A percentile compares a stretch with the other conserved stretches of the same genome.
Conservation (phyloP, 2,888 invertebrate genomes). For the Nephrotoma flavescens region DNA sequence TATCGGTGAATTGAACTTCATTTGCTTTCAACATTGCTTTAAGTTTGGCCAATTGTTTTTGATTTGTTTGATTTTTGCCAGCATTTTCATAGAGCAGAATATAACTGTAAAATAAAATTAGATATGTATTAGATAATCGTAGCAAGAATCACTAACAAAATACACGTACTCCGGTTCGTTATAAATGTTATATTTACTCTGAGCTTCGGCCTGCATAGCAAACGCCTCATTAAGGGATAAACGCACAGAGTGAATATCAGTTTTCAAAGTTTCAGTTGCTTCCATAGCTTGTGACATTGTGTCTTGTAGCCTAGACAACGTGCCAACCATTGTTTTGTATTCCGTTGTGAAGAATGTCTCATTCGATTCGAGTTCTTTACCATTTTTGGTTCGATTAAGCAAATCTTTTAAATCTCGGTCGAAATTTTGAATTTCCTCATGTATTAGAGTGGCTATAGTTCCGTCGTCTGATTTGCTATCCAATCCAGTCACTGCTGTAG, state of each 20-base stretch:
- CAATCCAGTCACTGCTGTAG: neutral
- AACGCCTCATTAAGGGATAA: constrained; percentile 34
- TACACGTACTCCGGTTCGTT: constrained; percentile 25
- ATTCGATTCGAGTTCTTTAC: constrained; percentile 24
- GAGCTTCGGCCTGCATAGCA: constrained; percentile 28
- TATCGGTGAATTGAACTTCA: constrained; percentile 40
- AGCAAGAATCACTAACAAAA: neutral
- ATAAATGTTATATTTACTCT: constrained; percentile 25
- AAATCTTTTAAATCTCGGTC: constrained; percentile 49
- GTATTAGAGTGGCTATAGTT: constrained; percentile 43
- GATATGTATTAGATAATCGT: neutral
- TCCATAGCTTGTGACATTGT: constrained; percentile 47
- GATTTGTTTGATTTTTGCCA: constrained; percentile 22
- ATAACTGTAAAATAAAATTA: constrained; percentile 1
- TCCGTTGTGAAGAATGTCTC: neutral
- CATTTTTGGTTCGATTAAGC: constrained; percentile 35
- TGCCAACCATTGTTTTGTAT: constrained; percentile 12
- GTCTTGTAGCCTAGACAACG: constrained; percentile 38
- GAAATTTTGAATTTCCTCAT: constrained; percentile 48
- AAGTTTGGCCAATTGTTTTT: constrained; percentile 48
- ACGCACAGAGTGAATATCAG: constrained; percentile 41
- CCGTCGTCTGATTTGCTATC: constrained; percentile 17
- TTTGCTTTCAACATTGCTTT: constrained; percentile 55
- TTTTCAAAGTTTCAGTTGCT: constrained; percentile 40
- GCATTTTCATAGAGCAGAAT: constrained; percentile 1